These are phyloP conservation scores for Leptopilina drosophilae DNA, from an alignment of 2,888 invertebrate species.

Conservation along the genomic window DNA sequence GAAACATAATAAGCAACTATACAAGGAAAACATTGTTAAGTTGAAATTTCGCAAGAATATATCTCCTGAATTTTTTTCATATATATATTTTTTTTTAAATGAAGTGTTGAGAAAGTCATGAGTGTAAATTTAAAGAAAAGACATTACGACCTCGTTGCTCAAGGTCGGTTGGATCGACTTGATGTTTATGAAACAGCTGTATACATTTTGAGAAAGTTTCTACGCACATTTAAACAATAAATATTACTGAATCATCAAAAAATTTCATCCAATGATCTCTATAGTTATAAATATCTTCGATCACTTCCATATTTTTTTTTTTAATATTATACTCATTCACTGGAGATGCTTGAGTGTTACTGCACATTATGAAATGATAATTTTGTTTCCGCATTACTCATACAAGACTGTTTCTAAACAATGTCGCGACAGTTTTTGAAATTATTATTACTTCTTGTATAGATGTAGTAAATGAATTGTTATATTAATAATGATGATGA, in stretches of 20 bases:
- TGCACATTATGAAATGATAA: neutral
- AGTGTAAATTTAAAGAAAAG: conserved; percentile 39
- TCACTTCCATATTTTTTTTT: neutral
- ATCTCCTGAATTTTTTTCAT: conserved; percentile 12
- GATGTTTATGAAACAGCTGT: conserved; percentile 39
- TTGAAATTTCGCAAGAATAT: neutral
- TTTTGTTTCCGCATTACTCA: neutral
- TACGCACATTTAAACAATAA: conserved; percentile 35
- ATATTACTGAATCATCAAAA: conserved; percentile 36
- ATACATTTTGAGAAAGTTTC: conserved; percentile 29
- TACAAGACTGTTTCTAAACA: neutral
- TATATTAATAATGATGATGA: too few species aligned
- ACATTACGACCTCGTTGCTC: conserved; percentile 38
- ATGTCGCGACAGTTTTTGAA: neutral
- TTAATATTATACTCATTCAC: too few species aligned
- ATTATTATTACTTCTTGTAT: too few species aligned
- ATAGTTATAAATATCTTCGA: neutral
- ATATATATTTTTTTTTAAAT: neutral
- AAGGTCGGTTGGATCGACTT: conserved; percentile 34
- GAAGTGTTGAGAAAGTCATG: conserved; percentile 39
- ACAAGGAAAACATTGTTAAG: neutral
- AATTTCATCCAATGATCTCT: conserved; percentile 5
- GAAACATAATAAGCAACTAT: conserved; percentile 1
- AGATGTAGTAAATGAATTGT: too few species aligned
- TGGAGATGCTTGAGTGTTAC: too few species aligned